phyloP scores from a whole-genome alignment of 2,113 vertebrate species.

The Chascanopsetta lugubris region DNA sequence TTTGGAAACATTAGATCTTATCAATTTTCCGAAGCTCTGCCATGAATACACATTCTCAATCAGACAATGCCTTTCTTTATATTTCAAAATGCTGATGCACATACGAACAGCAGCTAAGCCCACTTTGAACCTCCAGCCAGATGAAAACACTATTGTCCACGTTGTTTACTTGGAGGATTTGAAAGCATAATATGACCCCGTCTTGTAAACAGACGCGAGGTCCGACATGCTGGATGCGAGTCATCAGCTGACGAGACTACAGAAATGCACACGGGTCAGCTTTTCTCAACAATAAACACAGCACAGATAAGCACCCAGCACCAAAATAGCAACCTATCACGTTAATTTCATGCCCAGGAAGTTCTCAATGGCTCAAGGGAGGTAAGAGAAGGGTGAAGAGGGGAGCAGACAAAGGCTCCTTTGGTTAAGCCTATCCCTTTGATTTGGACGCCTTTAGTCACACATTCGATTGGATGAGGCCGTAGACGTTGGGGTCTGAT shows the following conservation, averaged over 20 bases:
- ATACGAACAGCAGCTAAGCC: neutral
- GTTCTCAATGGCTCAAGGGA: conserved; percentile 3
- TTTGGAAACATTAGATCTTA: neutral
- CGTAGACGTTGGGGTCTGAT: conserved; percentile 14
- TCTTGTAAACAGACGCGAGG: conserved; percentile 8
- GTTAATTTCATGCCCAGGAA: conserved; percentile 26
- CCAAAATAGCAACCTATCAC: conserved; percentile 42
- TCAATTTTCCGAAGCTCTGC: neutral
- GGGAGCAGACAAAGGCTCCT: conserved; percentile 10
- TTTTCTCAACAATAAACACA: conserved; percentile 6
- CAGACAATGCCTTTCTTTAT: conserved; percentile 10
- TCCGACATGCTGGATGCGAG: conserved; percentile 9
- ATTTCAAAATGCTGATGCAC: conserved; percentile 3
- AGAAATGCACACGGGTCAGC: neutral
- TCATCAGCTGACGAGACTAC: neutral
- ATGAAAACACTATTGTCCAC: conserved; percentile 10
- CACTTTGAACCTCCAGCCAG: conserved; percentile 14
- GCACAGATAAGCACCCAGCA: conserved; percentile 15
- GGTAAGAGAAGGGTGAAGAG: neutral
- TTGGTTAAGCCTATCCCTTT: conserved; percentile 48
- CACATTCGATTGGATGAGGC: neutral
- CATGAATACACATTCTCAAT: neutral
- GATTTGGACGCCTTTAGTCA: conserved; percentile 2
- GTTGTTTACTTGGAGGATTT: conserved; percentile 17
- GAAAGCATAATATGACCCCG: conserved; percentile 10